These are phyloP conservation scores for Dione vanillae DNA, from an alignment of 2,888 invertebrate species.

Conservation along the genomic window DNA sequence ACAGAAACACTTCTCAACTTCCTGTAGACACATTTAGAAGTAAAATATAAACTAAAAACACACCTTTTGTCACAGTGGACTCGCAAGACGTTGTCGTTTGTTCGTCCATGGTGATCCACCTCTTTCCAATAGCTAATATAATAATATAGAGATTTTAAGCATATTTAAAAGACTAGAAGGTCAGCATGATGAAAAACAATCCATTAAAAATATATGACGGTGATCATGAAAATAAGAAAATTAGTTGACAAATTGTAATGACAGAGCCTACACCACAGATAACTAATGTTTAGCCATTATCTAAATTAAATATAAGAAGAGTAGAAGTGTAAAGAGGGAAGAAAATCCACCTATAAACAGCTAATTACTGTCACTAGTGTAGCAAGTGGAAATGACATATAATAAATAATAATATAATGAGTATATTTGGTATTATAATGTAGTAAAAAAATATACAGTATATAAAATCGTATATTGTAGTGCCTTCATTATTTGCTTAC, in stretches of 20 bases:
- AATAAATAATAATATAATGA: too few species aligned
- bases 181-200: conserved; percentile 33
- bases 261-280: conserved; percentile 1
- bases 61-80: conserved; percentile 67
- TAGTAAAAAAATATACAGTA: too few species aligned
- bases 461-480: too few species aligned
- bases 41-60: conserved; percentile 59
- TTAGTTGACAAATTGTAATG: conserved; percentile 34
- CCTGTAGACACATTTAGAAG: conserved; percentile 50
- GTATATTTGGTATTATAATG: too few species aligned
- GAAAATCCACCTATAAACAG: too few species aligned
- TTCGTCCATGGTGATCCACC: conserved; percentile 48
- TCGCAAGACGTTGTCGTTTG: conserved; percentile 67
- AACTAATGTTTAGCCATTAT: too few species aligned
- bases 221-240: conserved; percentile 44
- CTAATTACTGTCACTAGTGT: too few species aligned
- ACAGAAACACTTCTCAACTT: conserved; percentile 76
- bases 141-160: conserved; percentile 30
- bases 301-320: too few species aligned
- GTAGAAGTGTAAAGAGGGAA: too few species aligned
- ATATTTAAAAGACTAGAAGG: conserved; percentile 40
- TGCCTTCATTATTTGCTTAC: too few species aligned
- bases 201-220: conserved; percentile 37
- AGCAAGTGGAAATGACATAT: too few species aligned
- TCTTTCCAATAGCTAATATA: conserved; percentile 33